A percentile compares a stretch with the other conserved stretches of the same genome.
Evolutionary conservation across 1,140 invertebrate genomes (phyloP).

Genomic region (Cotesia vestalis): DNA sequence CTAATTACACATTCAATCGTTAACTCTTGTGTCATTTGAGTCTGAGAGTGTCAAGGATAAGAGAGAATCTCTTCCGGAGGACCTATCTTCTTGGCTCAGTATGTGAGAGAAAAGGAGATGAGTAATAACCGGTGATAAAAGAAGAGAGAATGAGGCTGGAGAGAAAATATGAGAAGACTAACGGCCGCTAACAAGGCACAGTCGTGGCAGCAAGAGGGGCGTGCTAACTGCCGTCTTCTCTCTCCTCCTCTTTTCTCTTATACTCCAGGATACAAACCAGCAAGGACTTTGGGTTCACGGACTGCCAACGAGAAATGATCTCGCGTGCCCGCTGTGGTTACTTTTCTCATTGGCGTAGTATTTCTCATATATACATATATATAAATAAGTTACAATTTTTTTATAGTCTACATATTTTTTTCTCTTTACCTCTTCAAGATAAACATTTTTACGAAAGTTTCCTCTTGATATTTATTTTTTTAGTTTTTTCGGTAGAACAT

Average conservation of each 20-base stretch:
- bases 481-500: neutral
- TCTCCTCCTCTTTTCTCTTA: constrained; percentile 19
- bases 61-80: constrained; percentile 27
- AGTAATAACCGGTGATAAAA: constrained; percentile 8
- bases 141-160: constrained; percentile 2
- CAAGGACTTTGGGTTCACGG: constrained; percentile 52
- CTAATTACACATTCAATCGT: neutral
- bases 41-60: constrained; percentile 29
- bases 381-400: constrained; percentile 5
- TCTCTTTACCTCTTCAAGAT: constrained; percentile 15
- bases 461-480: constrained; percentile 20
- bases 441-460: constrained; percentile 13
- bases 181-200: constrained; percentile 53
- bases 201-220: constrained; percentile 43
- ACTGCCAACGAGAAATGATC: constrained; percentile 40
- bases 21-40: constrained; percentile 9
- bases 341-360: constrained; percentile 41
- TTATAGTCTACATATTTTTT: constrained; percentile 5
- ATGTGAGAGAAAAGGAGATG: constrained; percentile 22
- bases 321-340: constrained; percentile 25
- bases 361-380: constrained; percentile 25
- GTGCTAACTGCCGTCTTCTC: constrained; percentile 48
- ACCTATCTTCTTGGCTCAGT: neutral
- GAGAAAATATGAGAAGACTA: constrained; percentile 42
- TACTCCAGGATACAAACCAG: constrained; percentile 46